Conservation (phyloP, 2,797 vertebrate species). For the Lagorchestes hirsutus region DNA sequence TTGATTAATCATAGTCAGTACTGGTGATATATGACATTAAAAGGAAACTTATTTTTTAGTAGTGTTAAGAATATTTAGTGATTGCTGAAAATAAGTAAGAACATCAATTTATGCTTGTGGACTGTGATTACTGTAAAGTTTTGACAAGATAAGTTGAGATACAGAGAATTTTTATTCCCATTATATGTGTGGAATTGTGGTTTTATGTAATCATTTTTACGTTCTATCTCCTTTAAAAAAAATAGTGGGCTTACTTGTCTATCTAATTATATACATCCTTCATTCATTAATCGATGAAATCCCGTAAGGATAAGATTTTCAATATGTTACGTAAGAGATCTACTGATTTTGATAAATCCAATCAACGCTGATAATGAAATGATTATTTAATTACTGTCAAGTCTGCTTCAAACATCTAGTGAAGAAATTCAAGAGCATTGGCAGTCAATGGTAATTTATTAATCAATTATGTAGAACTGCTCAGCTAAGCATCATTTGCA, state of each 20-base stretch:
- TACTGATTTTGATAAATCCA: constrained; percentile 83
- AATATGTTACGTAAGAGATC: constrained; percentile 80
- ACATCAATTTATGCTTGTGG: constrained; percentile 1
- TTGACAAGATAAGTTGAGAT: background rate
- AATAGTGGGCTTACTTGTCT: background rate
- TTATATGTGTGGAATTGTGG: constrained; percentile 9
- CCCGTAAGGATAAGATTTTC: constrained; percentile 81
- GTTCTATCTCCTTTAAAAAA: background rate
- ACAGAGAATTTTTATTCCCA: background rate
- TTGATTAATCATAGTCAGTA: background rate
- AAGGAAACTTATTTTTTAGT: background rate
- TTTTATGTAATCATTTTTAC: constrained; percentile 34
- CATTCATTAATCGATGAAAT: constrained; percentile 81
- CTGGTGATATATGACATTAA: background rate
- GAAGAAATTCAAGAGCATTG: constrained; percentile 79
- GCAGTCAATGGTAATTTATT: constrained; percentile 84
- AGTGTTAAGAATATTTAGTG: background rate
- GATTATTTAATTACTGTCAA: constrained; percentile 88
- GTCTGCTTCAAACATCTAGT: constrained; percentile 82
- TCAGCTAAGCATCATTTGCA: constrained; percentile 84
- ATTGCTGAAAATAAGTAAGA: constrained; percentile 34
- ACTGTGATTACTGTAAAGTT: background rate
- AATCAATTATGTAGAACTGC: constrained; percentile 84
- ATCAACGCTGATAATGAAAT: constrained; percentile 84
- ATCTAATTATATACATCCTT: constrained; percentile 62